Percentiles rank a stretch among this genome's conserved stretches.
These are phyloP conservation scores for Selenia dentaria DNA, from an alignment of 2,888 invertebrate species.

Conservation along the genomic window DNA sequence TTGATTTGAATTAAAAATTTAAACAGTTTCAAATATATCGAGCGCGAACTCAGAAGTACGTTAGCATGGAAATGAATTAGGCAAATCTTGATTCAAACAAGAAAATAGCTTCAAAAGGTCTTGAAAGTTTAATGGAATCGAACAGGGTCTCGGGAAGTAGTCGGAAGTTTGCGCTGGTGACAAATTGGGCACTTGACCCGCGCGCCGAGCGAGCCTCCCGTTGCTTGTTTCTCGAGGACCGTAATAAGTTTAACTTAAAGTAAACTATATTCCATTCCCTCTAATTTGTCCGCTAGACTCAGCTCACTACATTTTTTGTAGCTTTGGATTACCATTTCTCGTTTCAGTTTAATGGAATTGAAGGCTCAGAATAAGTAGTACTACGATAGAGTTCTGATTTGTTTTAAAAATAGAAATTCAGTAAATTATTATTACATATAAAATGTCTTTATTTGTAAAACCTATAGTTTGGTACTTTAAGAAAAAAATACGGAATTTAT, in stretches of 20 bases:
- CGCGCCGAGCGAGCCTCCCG: slow-evolving; percentile 68
- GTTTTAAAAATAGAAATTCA: no score
- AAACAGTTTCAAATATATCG: no score
- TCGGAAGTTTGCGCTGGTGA: slow-evolving; percentile 82
- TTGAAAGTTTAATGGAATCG: slow-evolving; percentile 85
- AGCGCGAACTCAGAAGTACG: no score
- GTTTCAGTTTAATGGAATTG: no score
- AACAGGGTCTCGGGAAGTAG: slow-evolving; percentile 74
- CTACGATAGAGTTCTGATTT: no score
- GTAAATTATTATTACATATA: no score
- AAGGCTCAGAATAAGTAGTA: no score
- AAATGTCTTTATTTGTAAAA: no score
- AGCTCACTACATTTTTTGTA: slow-evolving; percentile 61
- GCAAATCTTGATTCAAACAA: slow-evolving; percentile 79
- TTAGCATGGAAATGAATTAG: slow-evolving; percentile 69
- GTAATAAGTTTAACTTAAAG: slow-evolving; percentile 84
- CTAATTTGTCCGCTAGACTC: slow-evolving; percentile 71
- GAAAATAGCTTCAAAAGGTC: slow-evolving; percentile 82
- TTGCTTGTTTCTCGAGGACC: slow-evolving; percentile 80
- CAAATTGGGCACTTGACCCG: slow-evolving; percentile 85
- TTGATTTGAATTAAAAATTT: no score
- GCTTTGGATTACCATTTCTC: slow-evolving; percentile 53
- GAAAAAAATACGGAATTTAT: no score
- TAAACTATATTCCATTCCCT: slow-evolving; percentile 83
- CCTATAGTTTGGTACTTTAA: no score